These are phyloP conservation scores for Melanostoma mellinum DNA, from an alignment of 2,888 invertebrate genomes.

Conservation along the genomic window DNA sequence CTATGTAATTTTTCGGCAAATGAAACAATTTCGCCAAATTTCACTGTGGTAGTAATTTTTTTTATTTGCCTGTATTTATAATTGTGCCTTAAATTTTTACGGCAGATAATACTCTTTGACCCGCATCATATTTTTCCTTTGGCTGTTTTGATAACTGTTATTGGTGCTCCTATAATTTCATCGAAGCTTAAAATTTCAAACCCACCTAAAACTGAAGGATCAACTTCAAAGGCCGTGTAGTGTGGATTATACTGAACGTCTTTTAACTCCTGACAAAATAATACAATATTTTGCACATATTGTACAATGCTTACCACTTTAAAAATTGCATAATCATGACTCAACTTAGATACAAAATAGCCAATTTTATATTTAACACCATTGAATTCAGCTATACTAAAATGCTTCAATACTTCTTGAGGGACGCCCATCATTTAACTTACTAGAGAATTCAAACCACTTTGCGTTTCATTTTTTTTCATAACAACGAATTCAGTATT, in stretches of 20 bases:
- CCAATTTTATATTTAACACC: neutral
- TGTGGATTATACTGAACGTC: conserved; percentile 5
- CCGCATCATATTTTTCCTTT: conserved; percentile 15
- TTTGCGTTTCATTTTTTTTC: too few relatives aligned
- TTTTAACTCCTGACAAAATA: conserved; percentile 23
- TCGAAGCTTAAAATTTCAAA: conserved; percentile 15
- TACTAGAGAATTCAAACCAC: conserved; percentile 76
- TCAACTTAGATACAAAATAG: conserved; percentile 4
- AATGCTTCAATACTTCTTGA: neutral
- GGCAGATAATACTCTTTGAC: conserved; percentile 12
- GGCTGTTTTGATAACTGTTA: conserved; percentile 21
- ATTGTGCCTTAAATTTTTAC: neutral
- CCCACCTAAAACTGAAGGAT: conserved; percentile 4
- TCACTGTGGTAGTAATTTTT: too few relatives aligned
- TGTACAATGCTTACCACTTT: neutral
- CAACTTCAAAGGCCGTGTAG: conserved; percentile 14
- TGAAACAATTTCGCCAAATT: too few relatives aligned
- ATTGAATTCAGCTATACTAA: neutral
- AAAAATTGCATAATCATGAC: conserved; percentile 1
- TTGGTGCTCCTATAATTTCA: conserved; percentile 18
- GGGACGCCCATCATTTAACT: neutral
- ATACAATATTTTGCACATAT: neutral
- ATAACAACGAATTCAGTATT: too few relatives aligned
- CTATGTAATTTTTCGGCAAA: too few relatives aligned
- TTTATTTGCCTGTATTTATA: neutral